Base-by-base conservation (phyloP, 2,797 vertebrate species). In the Hybognathus amarus region DNA sequence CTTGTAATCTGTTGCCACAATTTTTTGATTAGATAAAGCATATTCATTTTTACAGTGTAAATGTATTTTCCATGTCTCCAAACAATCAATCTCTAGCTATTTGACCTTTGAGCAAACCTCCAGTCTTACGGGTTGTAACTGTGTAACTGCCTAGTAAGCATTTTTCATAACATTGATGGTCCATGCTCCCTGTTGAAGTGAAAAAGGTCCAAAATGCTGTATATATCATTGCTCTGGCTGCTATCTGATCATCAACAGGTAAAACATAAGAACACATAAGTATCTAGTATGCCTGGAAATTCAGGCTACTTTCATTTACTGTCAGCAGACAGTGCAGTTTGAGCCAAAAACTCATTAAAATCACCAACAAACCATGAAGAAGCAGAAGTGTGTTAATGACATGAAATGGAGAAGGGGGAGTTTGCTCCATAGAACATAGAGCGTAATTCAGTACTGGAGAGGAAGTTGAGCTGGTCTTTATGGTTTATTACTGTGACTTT, bases 291-390 rank as follows among this genome's bases (percentile, higher is more conserved):
- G 86, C 90, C 91, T 89, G 90, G 90, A 89, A 91, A 88, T 78
- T 91, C 85, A 91, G 91, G 85, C 56, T 11, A 54, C 86, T 89
- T 81, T 86, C 70, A 88, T 56, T 83, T 70, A 67, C 85, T 79
- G 75, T 80, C 66, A 82, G 74, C 67, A 83, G 75, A 82, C 79
- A 67, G 52, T 66, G 77, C 74, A 20, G 69, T 79, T 78, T 38
- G 90, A 69, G 89, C 38, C 69, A 70, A 78, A 94, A 91, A 90
- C 93, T 94, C 94, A 95, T 94, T 95, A 94, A 94, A 93, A 94
- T 87, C 89, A 88, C 89, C 94, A 94, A 88, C 91, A 93, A 93
- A 93, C 91, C 94, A 85, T 94, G 90, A 91, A 90, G 81, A 85
- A 87, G 90, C 91, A 91, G 91, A 92, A 88, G 78, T 75, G 64